Conservation (phyloP, 2,113 vertebrate species). For the Bettongia penicillata region DNA sequence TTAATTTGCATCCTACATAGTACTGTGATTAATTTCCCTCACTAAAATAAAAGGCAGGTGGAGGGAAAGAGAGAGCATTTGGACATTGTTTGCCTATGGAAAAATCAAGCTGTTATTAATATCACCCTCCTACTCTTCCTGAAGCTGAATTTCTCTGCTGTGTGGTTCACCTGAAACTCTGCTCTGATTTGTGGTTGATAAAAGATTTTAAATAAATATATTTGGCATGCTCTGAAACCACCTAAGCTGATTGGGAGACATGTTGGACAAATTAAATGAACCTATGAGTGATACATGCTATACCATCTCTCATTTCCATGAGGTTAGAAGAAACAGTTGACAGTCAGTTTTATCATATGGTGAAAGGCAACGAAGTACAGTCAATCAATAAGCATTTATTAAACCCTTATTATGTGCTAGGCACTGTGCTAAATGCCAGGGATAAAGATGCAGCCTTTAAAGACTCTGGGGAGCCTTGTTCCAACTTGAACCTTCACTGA, state of each 20-base stretch:
- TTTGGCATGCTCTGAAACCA: background rate
- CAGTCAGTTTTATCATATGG: background rate
- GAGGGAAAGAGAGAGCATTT: background rate
- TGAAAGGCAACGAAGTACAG: background rate
- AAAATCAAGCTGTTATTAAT: constrained; percentile 19
- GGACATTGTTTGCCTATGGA: constrained; percentile 51
- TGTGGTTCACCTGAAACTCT: background rate
- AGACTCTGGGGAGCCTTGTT: background rate
- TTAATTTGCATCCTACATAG: background rate
- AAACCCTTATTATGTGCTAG: background rate
- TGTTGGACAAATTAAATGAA: background rate
- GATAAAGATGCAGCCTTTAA: background rate
- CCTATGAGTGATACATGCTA: background rate
- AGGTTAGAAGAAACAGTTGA: background rate
- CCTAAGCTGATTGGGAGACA: background rate
- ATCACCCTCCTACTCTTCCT: background rate
- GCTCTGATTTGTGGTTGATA: background rate
- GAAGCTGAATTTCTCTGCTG: constrained; percentile 47
- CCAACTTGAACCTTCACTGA: background rate
- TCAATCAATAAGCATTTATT: background rate
- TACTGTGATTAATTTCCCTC: background rate
- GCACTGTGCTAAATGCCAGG: background rate
- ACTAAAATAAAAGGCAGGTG: background rate
- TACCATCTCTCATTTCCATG: background rate
- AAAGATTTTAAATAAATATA: constrained; percentile 46